Conservation (phyloP, 2,113 vertebrate species). For the Trachemys scripta region DNA sequence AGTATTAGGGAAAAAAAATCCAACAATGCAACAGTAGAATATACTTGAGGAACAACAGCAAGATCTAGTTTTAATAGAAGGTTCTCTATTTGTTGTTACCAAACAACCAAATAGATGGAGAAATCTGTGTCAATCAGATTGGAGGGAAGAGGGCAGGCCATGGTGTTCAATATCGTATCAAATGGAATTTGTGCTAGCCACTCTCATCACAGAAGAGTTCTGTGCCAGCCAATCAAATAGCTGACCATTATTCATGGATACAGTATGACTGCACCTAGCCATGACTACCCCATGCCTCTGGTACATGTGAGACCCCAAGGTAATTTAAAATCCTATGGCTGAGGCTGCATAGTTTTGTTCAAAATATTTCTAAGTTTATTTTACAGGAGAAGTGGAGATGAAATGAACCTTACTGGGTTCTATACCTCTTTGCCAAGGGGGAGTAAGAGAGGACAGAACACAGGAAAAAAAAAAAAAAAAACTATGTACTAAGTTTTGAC, state of each 20-base stretch:
- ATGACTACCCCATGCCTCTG: rapidly evolving
- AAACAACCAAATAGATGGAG: not conserved
- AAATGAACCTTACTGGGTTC: not conserved
- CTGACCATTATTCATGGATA: not conserved
- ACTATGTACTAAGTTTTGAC: not conserved
- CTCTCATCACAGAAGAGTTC: rapidly evolving
- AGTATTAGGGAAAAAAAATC: not conserved
- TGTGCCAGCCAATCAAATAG: not conserved
- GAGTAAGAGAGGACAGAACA: not conserved
- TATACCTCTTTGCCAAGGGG: not conserved
- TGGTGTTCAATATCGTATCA: not conserved
- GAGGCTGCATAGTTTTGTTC: not conserved
- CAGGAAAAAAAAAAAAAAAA: not conserved
- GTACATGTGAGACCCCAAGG: not conserved
- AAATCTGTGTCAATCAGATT: not conserved
- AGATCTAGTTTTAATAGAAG: not conserved
- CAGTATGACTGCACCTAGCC: not conserved
- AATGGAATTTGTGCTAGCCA: not conserved
- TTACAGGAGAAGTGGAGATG: not conserved
- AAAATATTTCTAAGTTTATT: not conserved
- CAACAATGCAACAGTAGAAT: not conserved
- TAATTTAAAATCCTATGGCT: not conserved
- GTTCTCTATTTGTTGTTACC: not conserved
- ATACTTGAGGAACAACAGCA: not conserved
- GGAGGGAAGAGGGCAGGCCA: no score